These are phyloP conservation scores for Gymnocypris eckloni DNA, from an alignment of 2,797 vertebrate species.

Conservation along the genomic window DNA sequence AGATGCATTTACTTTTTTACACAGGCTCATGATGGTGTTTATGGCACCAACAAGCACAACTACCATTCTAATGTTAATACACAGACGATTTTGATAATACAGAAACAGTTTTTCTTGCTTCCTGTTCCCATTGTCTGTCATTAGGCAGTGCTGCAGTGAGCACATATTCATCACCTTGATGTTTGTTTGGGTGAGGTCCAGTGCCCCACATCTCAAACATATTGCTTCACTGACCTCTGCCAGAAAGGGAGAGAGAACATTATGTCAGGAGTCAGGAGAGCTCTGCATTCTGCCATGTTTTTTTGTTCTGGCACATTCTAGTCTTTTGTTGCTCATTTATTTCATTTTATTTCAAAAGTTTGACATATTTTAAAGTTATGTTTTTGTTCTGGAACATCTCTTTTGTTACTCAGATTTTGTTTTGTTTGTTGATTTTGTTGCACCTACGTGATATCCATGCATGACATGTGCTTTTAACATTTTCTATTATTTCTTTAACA, in stretches of 20 bases:
- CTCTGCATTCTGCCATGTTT: constrained; percentile 6
- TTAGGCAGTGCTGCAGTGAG: constrained; percentile 35
- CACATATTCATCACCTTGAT: constrained; percentile 49
- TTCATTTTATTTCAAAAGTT: no score
- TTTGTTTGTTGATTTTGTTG: no score
- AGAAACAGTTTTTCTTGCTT: neutral
- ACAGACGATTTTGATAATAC: neutral
- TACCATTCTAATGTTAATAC: neutral
- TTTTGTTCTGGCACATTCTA: constrained; percentile 23
- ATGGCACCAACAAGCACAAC: neutral
- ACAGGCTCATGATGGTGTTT: neutral
- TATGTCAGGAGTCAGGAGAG: constrained; percentile 1
- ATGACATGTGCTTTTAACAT: neutral
- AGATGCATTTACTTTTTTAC: neutral
- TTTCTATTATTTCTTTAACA: neutral
- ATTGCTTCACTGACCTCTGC: constrained; percentile 23
- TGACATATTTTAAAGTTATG: no score
- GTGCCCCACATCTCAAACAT: constrained; percentile 43
- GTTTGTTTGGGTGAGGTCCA: constrained; percentile 46
- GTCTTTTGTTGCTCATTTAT: no score
- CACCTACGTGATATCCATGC: no score
- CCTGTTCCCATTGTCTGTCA: neutral
- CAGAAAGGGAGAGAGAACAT: neutral
- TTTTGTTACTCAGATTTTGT: no score
- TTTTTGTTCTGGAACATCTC: no score